Evolutionary conservation across 2,113 vertebrate species (phyloP), one percentile per base, ranked within the genome.

Genomic region (Actinemys pallida): DNA sequence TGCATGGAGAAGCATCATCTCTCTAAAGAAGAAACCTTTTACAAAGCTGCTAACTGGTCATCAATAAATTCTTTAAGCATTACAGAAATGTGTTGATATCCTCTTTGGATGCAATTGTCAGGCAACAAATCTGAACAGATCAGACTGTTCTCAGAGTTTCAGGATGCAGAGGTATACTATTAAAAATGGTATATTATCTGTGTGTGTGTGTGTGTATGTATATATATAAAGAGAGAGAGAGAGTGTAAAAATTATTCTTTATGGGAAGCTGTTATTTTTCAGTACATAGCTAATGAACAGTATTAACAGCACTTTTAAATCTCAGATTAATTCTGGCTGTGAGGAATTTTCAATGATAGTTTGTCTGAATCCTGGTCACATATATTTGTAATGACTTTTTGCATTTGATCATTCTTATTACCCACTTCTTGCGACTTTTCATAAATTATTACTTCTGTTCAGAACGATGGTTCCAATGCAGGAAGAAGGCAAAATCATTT

Each of bases 361-460:
- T 59, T 59, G 8, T 57, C 56, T 57, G 56, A 27, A 29, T 27
- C 24, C 10, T 59, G 25, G 4, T 59, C 4, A 2, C 56, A 57
- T 29, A 25, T 57, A 27, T 8, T 56, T 59, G 35, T 1, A 65
- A 83, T 79, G 93, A 87, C 90, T 72, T 29, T 78, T 78, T 95
- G 92, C 56, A 31, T 92, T 95, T 92, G 85, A 89, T 96, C 93
- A 45, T 94, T 78, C 93, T 96, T 84, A 88, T 94, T 97, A 90
- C 81, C 94, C 72, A 53, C 89, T 88, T 93, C 84, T 94, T 94
- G 72, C 49, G 85, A 45, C 62, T 94, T 93, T 91, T 93, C 94
- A 56, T 57, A 62, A 90, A n/a, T 52, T 90, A 83, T 35, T 95
- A 14, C 84, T 94, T 94, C 88, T 94, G 24, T 56, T 31, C 24